Base-by-base conservation (phyloP, 2,113 vertebrate species). In the Girardinichthys multiradiatus region DNA sequence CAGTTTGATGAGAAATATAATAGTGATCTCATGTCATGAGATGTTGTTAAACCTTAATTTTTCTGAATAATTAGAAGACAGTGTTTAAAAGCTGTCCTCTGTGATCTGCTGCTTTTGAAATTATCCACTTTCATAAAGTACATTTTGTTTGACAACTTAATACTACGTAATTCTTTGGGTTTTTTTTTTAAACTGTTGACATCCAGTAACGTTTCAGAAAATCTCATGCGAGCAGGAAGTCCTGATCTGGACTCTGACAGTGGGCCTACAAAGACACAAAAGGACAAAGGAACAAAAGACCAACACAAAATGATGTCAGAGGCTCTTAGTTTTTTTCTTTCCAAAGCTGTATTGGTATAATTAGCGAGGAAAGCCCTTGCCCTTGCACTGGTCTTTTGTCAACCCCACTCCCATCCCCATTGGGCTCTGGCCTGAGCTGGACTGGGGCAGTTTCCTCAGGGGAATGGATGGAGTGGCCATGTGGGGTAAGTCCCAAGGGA, bases 351-450 rank as follows among this genome's bases (percentile, higher is more conserved):
- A 84, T 89, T 80, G 83, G 80, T 81, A 84, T 94, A 93, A 94
- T 94, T 92, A 93, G 91, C 71, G 30, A 90, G 85, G 86, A 91
- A 89, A 80, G 81, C 86, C 82, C 88, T 89, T 92, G 86, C 90
- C 92, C 92, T 93, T 87, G 70, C 84, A 37, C 87, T 76, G 62
- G 74, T 84, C 82, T 82, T 87, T 70, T 83, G 87, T 85, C 84
- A 87, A 80, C 51, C 74, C 72, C 37, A 63, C 26, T 75, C 74
- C 37, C 58, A 42, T 69, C 65, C 73, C 69, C 70, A 0, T 57
- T 72, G 83, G 86, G 78, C 39, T 87, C 65, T 26, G 57, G 80
- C 65, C 67, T 67, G 72, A 82, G 82, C 89, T 77, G 83, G 78
- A 74, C 77, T 66, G 54, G 86, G 66, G 78, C 76, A 75, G 83